Evolutionary conservation across 2,113 vertebrate genomes (phyloP).

Genomic region (Brachirus orientalis): DNA sequence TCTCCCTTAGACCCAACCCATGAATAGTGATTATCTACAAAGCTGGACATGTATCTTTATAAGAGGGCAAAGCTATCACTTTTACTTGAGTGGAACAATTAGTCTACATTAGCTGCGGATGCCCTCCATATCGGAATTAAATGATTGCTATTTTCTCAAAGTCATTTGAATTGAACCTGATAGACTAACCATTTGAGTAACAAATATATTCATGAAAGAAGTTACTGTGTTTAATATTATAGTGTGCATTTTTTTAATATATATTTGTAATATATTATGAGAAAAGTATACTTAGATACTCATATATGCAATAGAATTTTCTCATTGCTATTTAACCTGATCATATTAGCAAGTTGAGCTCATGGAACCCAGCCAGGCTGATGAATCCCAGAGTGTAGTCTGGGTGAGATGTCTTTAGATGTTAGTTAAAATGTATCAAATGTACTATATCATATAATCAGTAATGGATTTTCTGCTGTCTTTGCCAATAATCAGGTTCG

Average conservation of each 20-base stretch:
- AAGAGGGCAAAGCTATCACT: conserved; percentile 36
- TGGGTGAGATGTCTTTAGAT: conserved; percentile 11
- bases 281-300: not conserved
- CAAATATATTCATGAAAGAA: not conserved
- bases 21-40: conserved; percentile 41
- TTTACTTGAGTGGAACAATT: conserved; percentile 53
- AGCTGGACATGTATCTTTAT: conserved; percentile 65
- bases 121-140: conserved; percentile 60
- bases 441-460: not conserved
- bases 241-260: no score
- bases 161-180: conserved; percentile 43
- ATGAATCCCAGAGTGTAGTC: conserved; percentile 33
- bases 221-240: no score
- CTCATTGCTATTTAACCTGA: conserved; percentile 8
- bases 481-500: not conserved
- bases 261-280: no score
- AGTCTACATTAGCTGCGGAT: conserved; percentile 61
- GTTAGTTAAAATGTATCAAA: conserved; percentile 10
- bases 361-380: conserved; percentile 24
- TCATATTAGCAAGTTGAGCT: conserved; percentile 29
- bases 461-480: not conserved
- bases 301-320: not conserved
- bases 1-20: conserved; percentile 16
- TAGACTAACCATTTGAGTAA: conserved; percentile 18
- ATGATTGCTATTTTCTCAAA: conserved; percentile 21